These are phyloP conservation scores for Zoanthus solanderi DNA, from an alignment of 92 coral and sea anemone genomes.

Conservation along the genomic window DNA sequence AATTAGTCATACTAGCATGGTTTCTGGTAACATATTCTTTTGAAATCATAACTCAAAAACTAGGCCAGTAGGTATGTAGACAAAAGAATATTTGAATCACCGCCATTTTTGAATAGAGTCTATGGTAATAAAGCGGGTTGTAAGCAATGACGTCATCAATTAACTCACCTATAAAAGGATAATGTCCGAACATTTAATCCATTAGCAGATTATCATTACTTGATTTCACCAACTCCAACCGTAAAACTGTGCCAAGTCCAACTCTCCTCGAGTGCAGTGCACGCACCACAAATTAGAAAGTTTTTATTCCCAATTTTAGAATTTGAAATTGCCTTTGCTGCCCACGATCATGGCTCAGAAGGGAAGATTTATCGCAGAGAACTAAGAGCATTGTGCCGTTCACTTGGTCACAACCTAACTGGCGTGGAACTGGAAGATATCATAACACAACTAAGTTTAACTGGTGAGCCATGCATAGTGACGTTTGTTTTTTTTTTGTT, in stretches of 20 bases:
- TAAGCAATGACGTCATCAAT: too few relatives aligned
- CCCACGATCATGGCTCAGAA: constrained; percentile 52
- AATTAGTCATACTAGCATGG: too few relatives aligned
- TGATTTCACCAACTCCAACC: too few relatives aligned
- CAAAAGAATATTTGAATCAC: too few relatives aligned
- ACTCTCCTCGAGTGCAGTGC: neutral
- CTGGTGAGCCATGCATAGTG: constrained; percentile 25
- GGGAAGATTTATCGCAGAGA: constrained; percentile 54
- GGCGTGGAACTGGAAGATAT: constrained; percentile 71
- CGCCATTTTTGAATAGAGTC: too few relatives aligned
- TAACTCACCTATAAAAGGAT: too few relatives aligned
- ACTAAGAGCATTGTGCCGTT: constrained; percentile 65
- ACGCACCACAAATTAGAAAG: neutral
- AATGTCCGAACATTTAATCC: too few relatives aligned
- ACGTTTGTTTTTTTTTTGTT: neutral
- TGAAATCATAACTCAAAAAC: too few relatives aligned
- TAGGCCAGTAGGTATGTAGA: too few relatives aligned
- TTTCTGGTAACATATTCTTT: too few relatives aligned
- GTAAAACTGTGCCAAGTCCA: neutral
- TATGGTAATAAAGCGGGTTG: too few relatives aligned
- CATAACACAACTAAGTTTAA: constrained; percentile 67
- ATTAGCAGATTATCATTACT: too few relatives aligned
- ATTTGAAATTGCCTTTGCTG: constrained; percentile 69
- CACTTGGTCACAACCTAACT: constrained; percentile 77
- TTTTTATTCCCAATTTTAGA: constrained; percentile 39